A percentile compares a stretch with the other conserved stretches of the same genome.
Evolutionary conservation across 2,888 invertebrate genomes (phyloP).

Genomic region (Heliconius erato): DNA sequence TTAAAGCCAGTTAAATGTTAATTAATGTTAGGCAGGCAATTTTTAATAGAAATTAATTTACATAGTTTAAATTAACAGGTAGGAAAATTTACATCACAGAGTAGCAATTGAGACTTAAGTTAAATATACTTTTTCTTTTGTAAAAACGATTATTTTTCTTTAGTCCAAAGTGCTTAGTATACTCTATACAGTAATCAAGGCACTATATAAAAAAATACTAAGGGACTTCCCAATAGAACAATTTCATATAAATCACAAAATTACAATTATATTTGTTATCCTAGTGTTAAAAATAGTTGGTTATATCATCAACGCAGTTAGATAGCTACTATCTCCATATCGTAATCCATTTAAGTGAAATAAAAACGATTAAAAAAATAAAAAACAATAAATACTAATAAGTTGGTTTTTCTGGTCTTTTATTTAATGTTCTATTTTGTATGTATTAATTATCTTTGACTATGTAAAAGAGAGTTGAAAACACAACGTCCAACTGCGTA

Average conservation of each 20-base stretch:
- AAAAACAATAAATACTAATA: not conserved
- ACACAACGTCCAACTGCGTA: not conserved
- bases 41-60: not conserved
- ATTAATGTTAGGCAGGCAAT: not conserved
- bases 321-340: slow-evolving; percentile 5
- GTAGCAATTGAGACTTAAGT: no score
- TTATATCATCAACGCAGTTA: not conserved
- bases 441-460: no score
- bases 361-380: not conserved
- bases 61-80: not conserved
- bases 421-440: not conserved
- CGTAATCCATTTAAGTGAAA: not conserved
- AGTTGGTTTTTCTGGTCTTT: not conserved
- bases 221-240: not conserved
- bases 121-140: no score
- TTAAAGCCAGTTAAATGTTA: not conserved
- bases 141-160: no score
- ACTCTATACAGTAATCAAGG: not conserved
- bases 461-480: not conserved
- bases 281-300: not conserved
- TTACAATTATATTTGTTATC: not conserved
- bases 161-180: no score
- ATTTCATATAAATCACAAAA: not conserved
- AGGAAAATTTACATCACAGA: not conserved
- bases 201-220: not conserved